phyloP scores from a whole-genome alignment of 2,888 invertebrate genomes.

The Standfussiana lucernea region DNA sequence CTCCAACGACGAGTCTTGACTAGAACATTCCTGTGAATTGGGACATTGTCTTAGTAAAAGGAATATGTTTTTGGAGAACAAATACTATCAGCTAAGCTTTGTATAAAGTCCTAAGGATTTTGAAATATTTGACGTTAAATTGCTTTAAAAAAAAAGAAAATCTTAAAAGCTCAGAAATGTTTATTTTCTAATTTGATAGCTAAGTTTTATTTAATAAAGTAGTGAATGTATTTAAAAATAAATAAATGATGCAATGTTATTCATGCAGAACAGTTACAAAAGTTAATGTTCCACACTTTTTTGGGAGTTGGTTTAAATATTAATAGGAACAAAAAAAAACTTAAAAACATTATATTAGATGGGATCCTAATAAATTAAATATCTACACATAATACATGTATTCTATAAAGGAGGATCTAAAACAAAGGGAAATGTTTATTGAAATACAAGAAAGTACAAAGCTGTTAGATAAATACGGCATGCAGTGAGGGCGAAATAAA shows the following conservation, averaged over 20 bases:
- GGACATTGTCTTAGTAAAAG: slow-evolving; percentile 16
- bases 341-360: slow-evolving; percentile 32
- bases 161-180: slow-evolving; percentile 6
- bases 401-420: slow-evolving; percentile 58
- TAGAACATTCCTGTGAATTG: slow-evolving; percentile 88
- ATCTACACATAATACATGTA: slow-evolving; percentile 48
- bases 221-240: slow-evolving; percentile 25
- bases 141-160: background rate
- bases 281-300: slow-evolving; percentile 62
- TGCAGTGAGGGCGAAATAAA: slow-evolving; percentile 71
- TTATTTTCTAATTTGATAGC: background rate
- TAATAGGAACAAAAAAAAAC: slow-evolving; percentile 46
- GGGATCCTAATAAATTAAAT: slow-evolving; percentile 29
- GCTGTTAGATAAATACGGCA: slow-evolving; percentile 75
- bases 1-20: slow-evolving; percentile 89
- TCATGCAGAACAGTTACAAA: slow-evolving; percentile 55
- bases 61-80: background rate
- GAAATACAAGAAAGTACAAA: slow-evolving; percentile 72
- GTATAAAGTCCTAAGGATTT: slow-evolving; percentile 21
- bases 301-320: slow-evolving; percentile 52
- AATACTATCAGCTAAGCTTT: slow-evolving; percentile 30
- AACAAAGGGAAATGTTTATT: slow-evolving; percentile 48
- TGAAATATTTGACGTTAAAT: background rate
- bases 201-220: slow-evolving; percentile 3
- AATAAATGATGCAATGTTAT: slow-evolving; percentile 15